phyloP scores from a whole-genome alignment of 1,140 invertebrate genomes.

The Halyomorpha halys region DNA sequence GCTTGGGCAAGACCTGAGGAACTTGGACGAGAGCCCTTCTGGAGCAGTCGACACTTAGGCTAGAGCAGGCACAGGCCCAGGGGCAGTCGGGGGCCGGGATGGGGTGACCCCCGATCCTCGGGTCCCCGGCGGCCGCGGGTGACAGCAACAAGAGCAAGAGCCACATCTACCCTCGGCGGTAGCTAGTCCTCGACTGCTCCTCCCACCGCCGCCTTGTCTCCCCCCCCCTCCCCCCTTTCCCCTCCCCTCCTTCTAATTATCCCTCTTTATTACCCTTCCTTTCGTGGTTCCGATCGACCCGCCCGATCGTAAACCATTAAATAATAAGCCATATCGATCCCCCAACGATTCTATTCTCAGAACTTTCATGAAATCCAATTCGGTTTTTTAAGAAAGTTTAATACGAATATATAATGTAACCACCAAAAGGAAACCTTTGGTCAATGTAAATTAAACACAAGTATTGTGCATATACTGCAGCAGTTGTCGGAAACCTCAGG shows the following conservation, averaged over 20 bases:
- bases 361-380: too few species aligned
- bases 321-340: too few species aligned
- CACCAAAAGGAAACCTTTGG: too few species aligned
- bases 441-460: too few species aligned
- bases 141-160: not conserved
- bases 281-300: not conserved
- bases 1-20: conserved; percentile 58
- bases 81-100: conserved; percentile 48
- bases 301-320: too few species aligned
- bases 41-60: conserved; percentile 67
- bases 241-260: not conserved
- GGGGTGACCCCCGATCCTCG: conserved; percentile 29
- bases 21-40: conserved; percentile 66
- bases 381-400: too few species aligned
- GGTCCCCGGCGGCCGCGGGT: not conserved
- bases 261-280: not conserved
- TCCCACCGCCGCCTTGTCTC: not conserved
- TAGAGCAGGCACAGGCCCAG: conserved; percentile 64
- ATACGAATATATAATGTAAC: too few species aligned
- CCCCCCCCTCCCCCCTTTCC: not conserved
- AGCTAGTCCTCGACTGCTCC: not conserved
- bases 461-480: too few species aligned
- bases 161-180: not conserved
- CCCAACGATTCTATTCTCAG: too few species aligned
- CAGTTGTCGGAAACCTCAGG: too few species aligned